Base-by-base conservation (phyloP, 2,797 vertebrate species). In the Yasuhikotakia modesta region DNA sequence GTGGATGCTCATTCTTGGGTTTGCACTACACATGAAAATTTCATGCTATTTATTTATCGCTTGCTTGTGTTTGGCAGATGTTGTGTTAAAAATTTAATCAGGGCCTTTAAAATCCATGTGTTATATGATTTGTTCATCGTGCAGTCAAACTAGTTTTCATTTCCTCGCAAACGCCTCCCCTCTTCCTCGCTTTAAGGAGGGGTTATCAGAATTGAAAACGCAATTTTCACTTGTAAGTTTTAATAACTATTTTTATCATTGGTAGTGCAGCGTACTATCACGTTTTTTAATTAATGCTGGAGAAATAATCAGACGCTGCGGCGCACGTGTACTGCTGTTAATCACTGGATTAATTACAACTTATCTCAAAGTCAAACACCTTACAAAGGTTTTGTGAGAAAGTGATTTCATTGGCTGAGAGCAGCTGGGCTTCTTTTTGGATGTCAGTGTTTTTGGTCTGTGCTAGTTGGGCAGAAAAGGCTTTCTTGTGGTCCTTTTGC, bases 401-500 rank as follows among this genome's bases (percentile, higher is more conserved):
- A 63, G 60, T 12, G 64, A 55, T 55, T 58, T 43, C 8, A 64
- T 65, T 66, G 63, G 22, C 19, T 12, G 43, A 66, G 52, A 60
- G 55, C 50, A 39, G 13, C 27, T 24, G 67, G 45, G 7, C 3
- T 70, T 78, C 66, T 32, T 8, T 17, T 4, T 11, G 21, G 19
- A 24, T 57, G 11, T 57, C 46, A 48, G 46, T 17, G 46, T 48
- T 48, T 48, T 48, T 39, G 35, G 35, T 39, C 35, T 10, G 10
- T 1, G 4, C 6, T 39, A 39, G 35, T 39, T 6, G 5, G 16
- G 13, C 48, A 5, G 17, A 16, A 50, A 50, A n/a, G 17, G 48
- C 89, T 88, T 87, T 88, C 90, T 88, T 10, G 39, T 11, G 39
- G 10, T 43, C 8, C 39, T 10, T 16, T 14, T 1, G 19, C 12